Conservation (phyloP, 1,140 invertebrate genomes). For the Psilanteris sp. region DNA sequence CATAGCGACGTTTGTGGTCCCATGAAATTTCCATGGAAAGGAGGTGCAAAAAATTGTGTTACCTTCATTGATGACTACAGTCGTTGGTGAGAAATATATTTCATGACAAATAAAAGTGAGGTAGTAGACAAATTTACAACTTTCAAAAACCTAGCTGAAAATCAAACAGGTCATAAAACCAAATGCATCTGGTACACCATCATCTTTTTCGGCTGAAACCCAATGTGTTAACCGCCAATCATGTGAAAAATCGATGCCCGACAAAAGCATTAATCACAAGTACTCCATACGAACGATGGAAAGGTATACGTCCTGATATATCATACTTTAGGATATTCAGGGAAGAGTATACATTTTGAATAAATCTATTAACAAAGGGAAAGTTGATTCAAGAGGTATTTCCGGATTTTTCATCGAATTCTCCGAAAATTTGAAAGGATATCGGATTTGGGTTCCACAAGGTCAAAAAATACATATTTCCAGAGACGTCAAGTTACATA, state of each 20-base stretch:
- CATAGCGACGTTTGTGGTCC: background rate
- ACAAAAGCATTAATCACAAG: background rate
- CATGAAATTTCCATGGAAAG: background rate
- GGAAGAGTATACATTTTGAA: background rate
- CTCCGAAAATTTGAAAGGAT: background rate
- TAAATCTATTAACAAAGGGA: background rate
- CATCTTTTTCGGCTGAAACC: conserved; percentile 25
- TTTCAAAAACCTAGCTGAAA: background rate
- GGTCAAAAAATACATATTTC: background rate
- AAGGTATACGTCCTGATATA: conserved; percentile 75
- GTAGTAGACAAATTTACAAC: background rate
- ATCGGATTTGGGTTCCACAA: conserved; percentile 3
- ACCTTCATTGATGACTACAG: conserved; percentile 1
- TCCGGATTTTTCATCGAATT: conserved; percentile 5
- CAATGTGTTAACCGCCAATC: background rate
- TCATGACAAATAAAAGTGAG: background rate
- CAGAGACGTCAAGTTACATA: conserved; percentile 1
- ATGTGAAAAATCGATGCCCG: conserved; percentile 7
- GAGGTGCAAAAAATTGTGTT: background rate
- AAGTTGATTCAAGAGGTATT: background rate
- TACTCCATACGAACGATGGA: conserved; percentile 54
- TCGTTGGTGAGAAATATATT: background rate
- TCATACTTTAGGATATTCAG: background rate
- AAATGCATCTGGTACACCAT: background rate
- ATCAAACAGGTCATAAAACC: background rate